phyloP scores from a whole-genome alignment of 2,888 invertebrate genomes.

The Lasioglossum lativentre region DNA sequence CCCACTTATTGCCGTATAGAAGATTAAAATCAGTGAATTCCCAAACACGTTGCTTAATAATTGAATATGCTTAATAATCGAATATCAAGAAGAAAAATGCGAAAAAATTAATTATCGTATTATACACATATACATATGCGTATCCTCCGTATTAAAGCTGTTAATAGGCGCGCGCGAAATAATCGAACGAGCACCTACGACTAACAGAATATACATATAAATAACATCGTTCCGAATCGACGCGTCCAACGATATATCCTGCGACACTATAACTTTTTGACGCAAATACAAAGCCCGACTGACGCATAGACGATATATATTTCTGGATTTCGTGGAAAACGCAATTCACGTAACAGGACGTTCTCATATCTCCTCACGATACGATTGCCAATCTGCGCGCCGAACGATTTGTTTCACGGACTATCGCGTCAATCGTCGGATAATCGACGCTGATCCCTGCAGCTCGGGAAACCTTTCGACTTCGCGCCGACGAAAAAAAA shows the following conservation, averaged over 20 bases:
- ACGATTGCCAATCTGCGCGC: conserved; percentile 37
- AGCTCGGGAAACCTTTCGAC: conserved; percentile 6
- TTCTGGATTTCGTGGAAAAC: conserved; percentile 38
- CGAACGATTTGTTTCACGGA: conserved; percentile 52
- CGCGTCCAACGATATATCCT: neutral
- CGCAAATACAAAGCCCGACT: conserved; percentile 2
- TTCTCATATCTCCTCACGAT: conserved; percentile 31
- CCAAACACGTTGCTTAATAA: no score
- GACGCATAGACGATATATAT: conserved; percentile 38
- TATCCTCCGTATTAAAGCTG: neutral
- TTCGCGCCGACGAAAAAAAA: neutral
- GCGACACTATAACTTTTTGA: conserved; percentile 9
- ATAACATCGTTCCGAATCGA: neutral
- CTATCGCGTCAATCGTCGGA: conserved; percentile 43
- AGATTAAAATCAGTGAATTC: neutral
- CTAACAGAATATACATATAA: conserved; percentile 6
- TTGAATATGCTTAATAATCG: no score
- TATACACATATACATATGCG: no score
- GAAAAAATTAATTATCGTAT: neutral
- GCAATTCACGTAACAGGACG: conserved; percentile 28
- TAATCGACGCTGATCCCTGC: conserved; percentile 42
- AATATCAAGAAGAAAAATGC: neutral
- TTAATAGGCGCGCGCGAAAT: neutral
- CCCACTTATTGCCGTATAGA: neutral
- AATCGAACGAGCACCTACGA: neutral